phyloP scores from a whole-genome alignment of 2,113 vertebrate genomes.

The Brienomyrus brachyistius region DNA sequence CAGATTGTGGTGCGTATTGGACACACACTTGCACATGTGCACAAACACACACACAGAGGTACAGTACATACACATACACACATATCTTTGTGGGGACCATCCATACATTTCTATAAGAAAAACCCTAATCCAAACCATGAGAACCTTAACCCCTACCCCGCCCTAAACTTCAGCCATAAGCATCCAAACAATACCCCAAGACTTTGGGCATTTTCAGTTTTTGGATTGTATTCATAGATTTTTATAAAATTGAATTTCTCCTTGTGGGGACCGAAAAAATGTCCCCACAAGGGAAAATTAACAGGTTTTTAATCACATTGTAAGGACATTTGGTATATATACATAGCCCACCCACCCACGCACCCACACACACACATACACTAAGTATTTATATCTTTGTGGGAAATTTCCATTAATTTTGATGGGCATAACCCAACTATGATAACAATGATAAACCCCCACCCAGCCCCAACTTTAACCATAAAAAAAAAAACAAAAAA shows the following conservation, averaged over 20 bases:
- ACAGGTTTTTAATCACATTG: background rate
- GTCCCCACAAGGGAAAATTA: background rate
- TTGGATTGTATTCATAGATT: background rate
- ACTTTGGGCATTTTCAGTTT: background rate
- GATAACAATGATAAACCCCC: no score
- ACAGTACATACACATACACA: background rate
- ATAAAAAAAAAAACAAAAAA: no score
- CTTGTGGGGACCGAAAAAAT: background rate
- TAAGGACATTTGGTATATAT: background rate
- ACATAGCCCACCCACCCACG: background rate
- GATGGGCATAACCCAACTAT: no score
- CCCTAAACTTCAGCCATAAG: background rate
- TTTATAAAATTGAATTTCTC: background rate
- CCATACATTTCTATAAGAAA: background rate
- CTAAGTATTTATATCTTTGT: no score
- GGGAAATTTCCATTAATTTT: no score
- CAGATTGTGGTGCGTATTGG: background rate
- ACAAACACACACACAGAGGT: constrained; percentile 44
- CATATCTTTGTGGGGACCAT: background rate
- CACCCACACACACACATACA: constrained; percentile 42
- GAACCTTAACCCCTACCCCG: background rate
- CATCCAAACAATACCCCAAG: background rate
- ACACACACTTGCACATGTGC: background rate
- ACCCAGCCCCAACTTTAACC: no score
- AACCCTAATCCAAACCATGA: background rate